Conservation (phyloP, 2,888 invertebrate genomes). For the Chaitophorus viminalis region DNA sequence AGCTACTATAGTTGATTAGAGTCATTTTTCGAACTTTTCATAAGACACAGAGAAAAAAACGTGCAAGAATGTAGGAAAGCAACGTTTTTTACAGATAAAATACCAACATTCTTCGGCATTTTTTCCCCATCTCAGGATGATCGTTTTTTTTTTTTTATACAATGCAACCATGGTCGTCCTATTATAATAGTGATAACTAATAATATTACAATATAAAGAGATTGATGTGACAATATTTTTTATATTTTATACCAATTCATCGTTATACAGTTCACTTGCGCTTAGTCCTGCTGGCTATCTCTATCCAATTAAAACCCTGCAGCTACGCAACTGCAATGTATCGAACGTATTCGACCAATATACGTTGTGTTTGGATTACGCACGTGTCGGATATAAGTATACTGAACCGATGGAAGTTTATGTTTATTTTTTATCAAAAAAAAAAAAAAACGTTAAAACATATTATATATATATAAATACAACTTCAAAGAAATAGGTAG, state of each 20-base stretch:
- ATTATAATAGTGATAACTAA: background rate
- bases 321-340: background rate
- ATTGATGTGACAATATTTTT: background rate
- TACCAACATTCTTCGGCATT: background rate
- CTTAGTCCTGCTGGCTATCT: no score
- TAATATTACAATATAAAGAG: background rate
- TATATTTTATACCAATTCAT: background rate
- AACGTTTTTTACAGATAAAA: background rate
- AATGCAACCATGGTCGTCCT: background rate
- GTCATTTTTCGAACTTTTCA: background rate
- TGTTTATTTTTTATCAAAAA: no score
- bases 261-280: background rate
- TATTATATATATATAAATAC: background rate
- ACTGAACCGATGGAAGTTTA: no score
- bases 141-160: background rate
- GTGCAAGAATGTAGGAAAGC: background rate
- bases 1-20: background rate
- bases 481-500: background rate
- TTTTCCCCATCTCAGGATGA: background rate
- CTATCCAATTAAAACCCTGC: background rate
- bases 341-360: background rate
- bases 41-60: background rate
- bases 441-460: no score
- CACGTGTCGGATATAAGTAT: background rate
- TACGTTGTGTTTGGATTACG: background rate